These are phyloP conservation scores for Thripadectes ignobilis DNA, from an alignment of 2,797 vertebrate genomes.

Conservation along the genomic window DNA sequence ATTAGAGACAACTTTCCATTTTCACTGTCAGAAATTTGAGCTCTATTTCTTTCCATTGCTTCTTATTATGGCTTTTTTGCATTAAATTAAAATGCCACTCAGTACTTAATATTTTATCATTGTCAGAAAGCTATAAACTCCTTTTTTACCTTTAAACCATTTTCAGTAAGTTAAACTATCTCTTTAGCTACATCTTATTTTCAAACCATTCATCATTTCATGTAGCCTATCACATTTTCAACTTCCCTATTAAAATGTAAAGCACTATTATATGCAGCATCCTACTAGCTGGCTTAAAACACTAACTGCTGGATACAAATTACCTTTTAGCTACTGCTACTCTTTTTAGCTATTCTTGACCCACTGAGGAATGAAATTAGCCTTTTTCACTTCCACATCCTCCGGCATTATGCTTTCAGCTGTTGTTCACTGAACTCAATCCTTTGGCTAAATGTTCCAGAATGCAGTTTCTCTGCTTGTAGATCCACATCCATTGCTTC, in stretches of 20 bases:
- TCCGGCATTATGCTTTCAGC: neutral
- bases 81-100: neutral
- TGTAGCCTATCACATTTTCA: neutral
- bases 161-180: neutral
- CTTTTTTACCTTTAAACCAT: neutral
- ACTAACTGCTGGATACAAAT: neutral
- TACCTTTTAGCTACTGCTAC: neutral
- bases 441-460: neutral
- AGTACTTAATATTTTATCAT: neutral
- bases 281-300: neutral
- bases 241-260: neutral
- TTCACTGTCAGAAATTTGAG: neutral
- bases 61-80: neutral
- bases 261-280: neutral
- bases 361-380: neutral
- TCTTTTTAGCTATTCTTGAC: neutral
- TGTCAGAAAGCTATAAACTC: neutral
- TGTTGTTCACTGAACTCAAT: neutral
- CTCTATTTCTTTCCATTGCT: neutral
- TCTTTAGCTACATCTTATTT: neutral
- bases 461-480: neutral
- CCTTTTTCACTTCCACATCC: neutral
- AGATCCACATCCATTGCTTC: neutral
- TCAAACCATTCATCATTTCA: neutral
- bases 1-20: neutral